Evolutionary conservation across 2,888 invertebrate species (phyloP).

Genomic region (Pandemis corylana): DNA sequence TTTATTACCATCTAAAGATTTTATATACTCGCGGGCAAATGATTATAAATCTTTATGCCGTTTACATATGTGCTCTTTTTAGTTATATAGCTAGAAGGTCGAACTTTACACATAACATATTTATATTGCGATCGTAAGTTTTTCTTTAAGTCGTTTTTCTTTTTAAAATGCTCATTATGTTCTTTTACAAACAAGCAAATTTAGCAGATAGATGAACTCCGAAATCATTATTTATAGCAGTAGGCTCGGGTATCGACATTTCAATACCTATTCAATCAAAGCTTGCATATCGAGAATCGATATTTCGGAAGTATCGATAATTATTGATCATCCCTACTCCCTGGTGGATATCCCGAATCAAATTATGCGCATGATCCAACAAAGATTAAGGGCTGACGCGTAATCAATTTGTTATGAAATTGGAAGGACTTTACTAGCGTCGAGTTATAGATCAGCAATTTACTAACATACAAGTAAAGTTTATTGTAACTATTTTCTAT

Average conservation of each 20-base stretch:
- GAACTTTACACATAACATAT: too few species aligned
- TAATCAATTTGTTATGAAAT: background rate
- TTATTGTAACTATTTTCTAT: too few species aligned
- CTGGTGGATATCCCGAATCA: slow-evolving; percentile 2
- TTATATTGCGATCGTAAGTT: too few species aligned
- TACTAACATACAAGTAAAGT: background rate
- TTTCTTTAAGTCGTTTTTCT: too few species aligned
- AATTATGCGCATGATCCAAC: slow-evolving; percentile 8
- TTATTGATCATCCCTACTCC: background rate
- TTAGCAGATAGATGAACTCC: background rate
- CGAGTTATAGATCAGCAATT: background rate
- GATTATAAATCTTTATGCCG: too few species aligned
- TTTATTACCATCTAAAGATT: too few species aligned
- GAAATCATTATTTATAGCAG: background rate
- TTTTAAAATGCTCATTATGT: too few species aligned
- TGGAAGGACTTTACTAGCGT: background rate
- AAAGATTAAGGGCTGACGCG: slow-evolving; percentile 1
- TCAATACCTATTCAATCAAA: background rate
- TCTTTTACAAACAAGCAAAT: too few species aligned
- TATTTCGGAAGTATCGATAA: background rate
- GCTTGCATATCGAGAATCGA: background rate
- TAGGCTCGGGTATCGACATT: background rate
- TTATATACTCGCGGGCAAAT: too few species aligned
- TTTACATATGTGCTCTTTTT: too few species aligned
- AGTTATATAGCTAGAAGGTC: too few species aligned